These are phyloP conservation scores for Drosophila nigromelanica DNA, from an alignment of 1,140 invertebrate species.

Conservation along the genomic window DNA sequence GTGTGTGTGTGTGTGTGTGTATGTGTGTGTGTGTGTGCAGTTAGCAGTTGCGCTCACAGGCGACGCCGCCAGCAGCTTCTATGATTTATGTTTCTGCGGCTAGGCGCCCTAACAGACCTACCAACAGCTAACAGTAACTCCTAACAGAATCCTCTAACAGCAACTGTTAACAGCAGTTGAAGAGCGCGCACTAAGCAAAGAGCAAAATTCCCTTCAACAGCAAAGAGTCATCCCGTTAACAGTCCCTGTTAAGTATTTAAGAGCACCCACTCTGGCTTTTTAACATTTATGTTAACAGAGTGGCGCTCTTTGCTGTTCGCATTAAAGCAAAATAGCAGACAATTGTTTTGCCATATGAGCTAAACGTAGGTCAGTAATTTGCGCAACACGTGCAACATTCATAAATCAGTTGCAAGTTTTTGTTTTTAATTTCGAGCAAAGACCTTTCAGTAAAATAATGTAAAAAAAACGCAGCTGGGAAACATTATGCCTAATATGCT, in stretches of 20 bases:
- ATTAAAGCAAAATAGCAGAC: conserved; percentile 12
- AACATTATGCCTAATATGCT: neutral
- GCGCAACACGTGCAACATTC: conserved; percentile 26
- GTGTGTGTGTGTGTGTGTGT: neutral
- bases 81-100: conserved; percentile 46
- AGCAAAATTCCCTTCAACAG: conserved; percentile 45
- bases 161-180: conserved; percentile 21
- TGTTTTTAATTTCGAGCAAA: neutral
- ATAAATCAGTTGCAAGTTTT: conserved; percentile 27
- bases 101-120: conserved; percentile 13
- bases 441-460: neutral
- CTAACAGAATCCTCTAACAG: conserved; percentile 12
- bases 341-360: neutral
- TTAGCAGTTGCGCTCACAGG: conserved; percentile 22
- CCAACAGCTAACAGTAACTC: neutral
- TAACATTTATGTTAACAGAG: conserved; percentile 2
- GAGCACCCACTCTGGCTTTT: conserved; percentile 10
- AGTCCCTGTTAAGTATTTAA: conserved; percentile 38
- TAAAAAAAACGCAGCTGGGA: too few relatives aligned
- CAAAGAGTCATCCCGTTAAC: conserved; percentile 27
- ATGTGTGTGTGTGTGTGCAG: neutral
- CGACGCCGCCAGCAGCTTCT: conserved; percentile 46
- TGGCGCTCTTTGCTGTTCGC: conserved; percentile 14
- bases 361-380: conserved; percentile 26
- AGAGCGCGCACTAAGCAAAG: conserved; percentile 26